Evolutionary conservation across 2,797 vertebrate species (phyloP), one percentile per base, ranked within the genome.

Genomic region (Phoebastria nigripes): DNA sequence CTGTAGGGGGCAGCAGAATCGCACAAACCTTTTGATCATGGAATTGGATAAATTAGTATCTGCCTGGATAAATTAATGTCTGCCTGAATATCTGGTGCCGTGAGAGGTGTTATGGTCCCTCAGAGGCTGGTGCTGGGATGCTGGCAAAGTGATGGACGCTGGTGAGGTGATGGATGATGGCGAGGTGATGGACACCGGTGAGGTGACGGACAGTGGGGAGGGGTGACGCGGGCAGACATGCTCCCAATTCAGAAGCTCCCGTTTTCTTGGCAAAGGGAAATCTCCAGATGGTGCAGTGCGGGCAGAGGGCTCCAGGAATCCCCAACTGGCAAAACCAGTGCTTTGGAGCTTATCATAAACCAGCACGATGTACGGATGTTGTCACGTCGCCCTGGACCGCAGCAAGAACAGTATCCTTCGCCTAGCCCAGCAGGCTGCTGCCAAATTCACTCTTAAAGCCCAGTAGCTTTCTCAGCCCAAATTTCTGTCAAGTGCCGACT

Each of bases 1-100:
- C 93, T 84, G 55, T 37, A 91, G 93, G 73, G 94, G 94, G 91
- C 93, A 94, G 93, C 85, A 95, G 66, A 78, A 61, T 49, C 7
- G 3, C 92, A 66, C 58, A 52, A 39, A 41, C 18, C 1, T 58
- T 17, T 51, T 0, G 1, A 5, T 44, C 1, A 3, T 10, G 31
- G 31, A 16, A 1, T 17, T 2, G 11, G 22, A 9, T 33, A 29
- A 69, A 52, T 25, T 7, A 47, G 0, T 35, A 5, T 16, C 26
- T 87, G 26, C 33, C 52, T 9, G 37, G 35, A 31, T 42, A 73
- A 84, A 46, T 4, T 9, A 77, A 42, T 12, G 20, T 12, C 41
- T 67, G 55, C 26, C 41, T 26, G 25, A 41, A 20, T 28, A 24
- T 6, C 26, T 6, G 2, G 29, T 21, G 12, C 1, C 0, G 21